A percentile compares a stretch with the other conserved stretches of the same genome.
Evolutionary conservation across 2,113 vertebrate species (phyloP).

Genomic region (Crotalus helleri): DNA sequence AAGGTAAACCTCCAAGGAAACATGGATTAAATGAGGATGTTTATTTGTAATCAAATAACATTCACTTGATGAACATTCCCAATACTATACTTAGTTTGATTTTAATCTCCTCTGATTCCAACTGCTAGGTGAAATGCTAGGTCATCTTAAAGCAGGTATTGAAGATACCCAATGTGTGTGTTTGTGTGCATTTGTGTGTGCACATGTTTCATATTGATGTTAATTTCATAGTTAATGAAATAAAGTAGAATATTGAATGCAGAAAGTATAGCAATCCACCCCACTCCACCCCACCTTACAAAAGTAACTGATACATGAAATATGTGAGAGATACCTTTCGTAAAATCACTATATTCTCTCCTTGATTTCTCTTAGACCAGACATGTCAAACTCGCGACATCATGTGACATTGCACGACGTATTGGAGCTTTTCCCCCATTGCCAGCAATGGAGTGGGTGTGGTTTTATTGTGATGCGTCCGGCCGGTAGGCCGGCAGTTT

Average conservation of each 20-base stretch:
- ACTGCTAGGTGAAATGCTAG: constrained; percentile 3
- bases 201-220: neutral
- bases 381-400: too few relatives aligned
- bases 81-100: neutral
- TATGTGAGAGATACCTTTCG: constrained; percentile 8
- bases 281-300: neutral
- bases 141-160: neutral
- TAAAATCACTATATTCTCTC: neutral
- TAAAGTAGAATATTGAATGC: neutral
- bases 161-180: neutral
- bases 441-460: too few relatives aligned
- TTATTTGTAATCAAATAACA: neutral
- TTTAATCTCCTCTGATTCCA: constrained; percentile 1
- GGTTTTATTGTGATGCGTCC: too few relatives aligned
- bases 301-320: constrained; percentile 14
- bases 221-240: neutral
- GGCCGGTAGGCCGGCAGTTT: too few relatives aligned
- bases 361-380: neutral
- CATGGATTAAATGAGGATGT: neutral
- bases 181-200: neutral
- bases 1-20: neutral
- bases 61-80: neutral
- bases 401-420: fast-evolving
- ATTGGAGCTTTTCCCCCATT: too few relatives aligned
- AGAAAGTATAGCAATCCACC: neutral